Base-by-base conservation (phyloP, 2,888 invertebrate species). In the Ellobium chinense region DNA sequence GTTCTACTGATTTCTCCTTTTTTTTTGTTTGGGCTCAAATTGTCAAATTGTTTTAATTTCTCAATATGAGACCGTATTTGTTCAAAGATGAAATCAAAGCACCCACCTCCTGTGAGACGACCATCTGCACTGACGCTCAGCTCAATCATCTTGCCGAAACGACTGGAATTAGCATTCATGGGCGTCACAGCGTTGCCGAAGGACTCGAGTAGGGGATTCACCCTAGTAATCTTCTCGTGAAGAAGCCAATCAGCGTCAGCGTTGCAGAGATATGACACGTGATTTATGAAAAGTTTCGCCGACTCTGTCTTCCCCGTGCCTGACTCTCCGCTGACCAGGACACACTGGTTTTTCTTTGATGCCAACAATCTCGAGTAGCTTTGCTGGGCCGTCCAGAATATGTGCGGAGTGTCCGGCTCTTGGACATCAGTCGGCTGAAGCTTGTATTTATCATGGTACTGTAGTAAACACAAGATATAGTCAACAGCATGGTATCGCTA, bases 111-210 rank as follows among this genome's bases (percentile, higher is more conserved):
- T 12, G 21, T 72, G 18, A 79, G 65, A 5, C 18, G 18, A 9
- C 74, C 73, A 7, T 60, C n/a, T 37, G 37, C 60, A 36, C 81
- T 68, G 62, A 90, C 90, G 12, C 84, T 82, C 37, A 91, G 77
- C 72, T 88, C 89, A 29, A 91, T 88, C 73, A 90, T 87, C 76
- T 91, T 90, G 24, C 91, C 91, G 81, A 91, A 91, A 27, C 91
- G 85, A 82, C 91, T 91, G 0, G 91, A 91, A 76, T 91, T 91
- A 31, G 85, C 80, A 69, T 91, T 91, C 73, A 91, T 86, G 18
- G 85, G 74, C 9, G 91, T 91, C 9, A 85, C 83, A 1, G 91
- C 91, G 86, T 91, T 91, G 14, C 91, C 91, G 82, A 91, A 91
- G 5, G 90, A 85, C 83, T 91, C 91, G n/a, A 91, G 77, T 46